Percentiles rank a stretch among this genome's conserved stretches.
These are phyloP conservation scores for Anastrepha ludens DNA, from an alignment of 1,140 invertebrate genomes.

Conservation along the genomic window DNA sequence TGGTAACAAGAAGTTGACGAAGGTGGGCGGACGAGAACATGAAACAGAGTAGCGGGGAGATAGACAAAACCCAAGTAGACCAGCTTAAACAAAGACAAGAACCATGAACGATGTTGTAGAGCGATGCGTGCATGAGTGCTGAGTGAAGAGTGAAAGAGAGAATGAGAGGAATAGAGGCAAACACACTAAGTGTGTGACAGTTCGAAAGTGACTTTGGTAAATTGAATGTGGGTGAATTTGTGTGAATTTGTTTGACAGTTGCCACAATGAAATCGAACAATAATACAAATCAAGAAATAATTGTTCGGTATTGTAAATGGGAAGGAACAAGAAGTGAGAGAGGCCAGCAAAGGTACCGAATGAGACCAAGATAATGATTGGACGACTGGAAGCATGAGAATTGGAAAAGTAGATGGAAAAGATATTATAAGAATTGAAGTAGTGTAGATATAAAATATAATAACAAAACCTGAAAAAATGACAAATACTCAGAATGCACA, in stretches of 20 bases:
- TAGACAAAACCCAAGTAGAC: background rate
- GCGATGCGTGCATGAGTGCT: background rate
- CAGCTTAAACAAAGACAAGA: background rate
- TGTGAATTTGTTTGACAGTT: conserved; percentile 4
- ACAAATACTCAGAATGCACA: too few species aligned
- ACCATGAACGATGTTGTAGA: background rate
- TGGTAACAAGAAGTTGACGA: background rate
- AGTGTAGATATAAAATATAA: background rate
- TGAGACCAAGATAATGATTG: background rate
- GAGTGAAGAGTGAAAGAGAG: background rate
- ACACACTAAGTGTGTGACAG: background rate
- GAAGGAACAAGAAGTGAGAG: background rate
- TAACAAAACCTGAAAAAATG: too few species aligned
- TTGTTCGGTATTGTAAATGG: background rate
- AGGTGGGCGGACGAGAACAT: background rate
- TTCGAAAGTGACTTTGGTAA: background rate
- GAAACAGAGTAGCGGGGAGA: background rate
- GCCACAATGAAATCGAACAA: background rate
- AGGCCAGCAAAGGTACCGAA: too few species aligned
- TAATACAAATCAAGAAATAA: conserved; percentile 45
- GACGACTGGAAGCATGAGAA: background rate
- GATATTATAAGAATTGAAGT: background rate
- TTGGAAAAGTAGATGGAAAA: background rate
- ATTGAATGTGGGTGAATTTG: background rate
- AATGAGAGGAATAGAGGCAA: background rate